Evolutionary conservation across 2,888 invertebrate species (phyloP), one percentile per base, ranked within the genome.

Genomic region (Artemia sinica): DNA sequence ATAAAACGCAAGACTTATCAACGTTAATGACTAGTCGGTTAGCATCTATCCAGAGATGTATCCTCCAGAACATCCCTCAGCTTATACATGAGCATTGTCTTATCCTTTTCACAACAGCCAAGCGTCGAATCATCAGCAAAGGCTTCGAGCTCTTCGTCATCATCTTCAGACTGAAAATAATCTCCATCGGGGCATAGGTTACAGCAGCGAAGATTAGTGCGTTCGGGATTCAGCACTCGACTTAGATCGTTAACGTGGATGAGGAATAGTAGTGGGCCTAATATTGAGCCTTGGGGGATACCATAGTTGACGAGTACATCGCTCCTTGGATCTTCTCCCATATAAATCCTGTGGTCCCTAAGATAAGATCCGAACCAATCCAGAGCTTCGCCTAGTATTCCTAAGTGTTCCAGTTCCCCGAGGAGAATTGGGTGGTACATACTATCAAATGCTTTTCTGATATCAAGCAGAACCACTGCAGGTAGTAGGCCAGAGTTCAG

Each of bases 391-490:
- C 52, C 52, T 52, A 1, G 12, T 52, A 52, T 52, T 52, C 52
- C 13, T 52, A 52, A 1, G 52, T 52, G 52, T n/a, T 52, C 52
- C 52, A 52, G 52, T 52, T 52, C 2, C 52, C 18, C 18, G 18
- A 18, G 18, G 18, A 18, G 18, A 18, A 18, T 18, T 18, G 18
- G 1, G 18, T 18, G 52, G 52, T 52, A 52, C 52, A 52, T 52
- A 52, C 52, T 52, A 52, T 52, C 52, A 52, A 52, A 52, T 52
- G 52, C 52, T 52, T 52, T 52, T 52, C 52, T 52, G 52, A 52
- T n/a, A 52, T 52, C 52, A 52, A 52, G 52, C 52, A 52, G 52
- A 52, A 52, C 52, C n/a, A 2, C 52, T 52, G 52, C 52, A 52
- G 52, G 1, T 52, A 52, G 52, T 52, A 52, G 52, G 52, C 52